Percentiles rank a stretch among this genome's conserved stretches.
Evolutionary conservation across 1,140 invertebrate genomes (phyloP).

Genomic region (Leptopilina boulardi): DNA sequence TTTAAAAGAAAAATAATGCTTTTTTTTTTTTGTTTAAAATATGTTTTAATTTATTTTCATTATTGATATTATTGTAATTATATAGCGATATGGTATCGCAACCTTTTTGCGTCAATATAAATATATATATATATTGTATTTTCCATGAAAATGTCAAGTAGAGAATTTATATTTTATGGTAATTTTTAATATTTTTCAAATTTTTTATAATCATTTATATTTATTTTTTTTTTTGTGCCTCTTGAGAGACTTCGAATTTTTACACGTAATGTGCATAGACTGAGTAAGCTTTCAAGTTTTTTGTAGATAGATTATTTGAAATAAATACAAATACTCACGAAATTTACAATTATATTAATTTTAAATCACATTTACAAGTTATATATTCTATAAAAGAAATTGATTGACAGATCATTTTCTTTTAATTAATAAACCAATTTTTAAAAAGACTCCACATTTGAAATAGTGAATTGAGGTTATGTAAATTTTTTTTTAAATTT

Average conservation of each 20-base stretch:
- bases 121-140: neutral
- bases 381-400: neutral
- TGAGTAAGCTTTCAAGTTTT: slow-evolving; percentile 20
- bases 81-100: no score
- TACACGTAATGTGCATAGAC: slow-evolving; percentile 4
- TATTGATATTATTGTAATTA: no score
- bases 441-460: no score
- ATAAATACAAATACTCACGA: slow-evolving; percentile 30
- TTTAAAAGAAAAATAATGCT: neutral
- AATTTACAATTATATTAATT: neutral
- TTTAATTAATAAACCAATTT: no score
- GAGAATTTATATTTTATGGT: slow-evolving; percentile 5
- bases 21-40: neutral
- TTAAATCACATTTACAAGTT: neutral
- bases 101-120: neutral
- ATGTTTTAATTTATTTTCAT: neutral
- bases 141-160: slow-evolving; percentile 17
- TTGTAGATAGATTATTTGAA: slow-evolving; percentile 24
- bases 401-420: no score
- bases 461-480: no score
- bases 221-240: slow-evolving; percentile 1
- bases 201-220: neutral
- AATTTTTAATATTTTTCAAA: neutral
- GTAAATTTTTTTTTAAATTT: no score
- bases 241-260: slow-evolving; percentile 22